phyloP scores from a whole-genome alignment of 2,888 invertebrate species.

The Trachelus stipa region DNA sequence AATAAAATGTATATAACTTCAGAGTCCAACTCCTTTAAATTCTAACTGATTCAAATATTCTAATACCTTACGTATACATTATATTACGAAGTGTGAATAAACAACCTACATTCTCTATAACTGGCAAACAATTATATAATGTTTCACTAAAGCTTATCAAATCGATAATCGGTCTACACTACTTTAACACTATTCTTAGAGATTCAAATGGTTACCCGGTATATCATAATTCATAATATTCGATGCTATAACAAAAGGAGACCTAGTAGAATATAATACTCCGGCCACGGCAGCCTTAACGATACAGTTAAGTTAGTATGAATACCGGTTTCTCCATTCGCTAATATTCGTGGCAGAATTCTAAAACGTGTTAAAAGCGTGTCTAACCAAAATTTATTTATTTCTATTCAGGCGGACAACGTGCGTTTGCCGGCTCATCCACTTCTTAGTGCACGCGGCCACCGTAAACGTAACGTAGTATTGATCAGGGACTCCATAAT shows the following conservation, averaged over 20 bases:
- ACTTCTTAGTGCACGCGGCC: neutral
- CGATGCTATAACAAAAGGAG: neutral
- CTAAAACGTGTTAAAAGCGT: neutral
- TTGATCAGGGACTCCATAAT: neutral
- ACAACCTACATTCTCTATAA: no score
- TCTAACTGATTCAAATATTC: neutral
- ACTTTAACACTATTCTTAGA: neutral
- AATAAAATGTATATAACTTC: neutral
- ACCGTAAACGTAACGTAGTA: neutral
- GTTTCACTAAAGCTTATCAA: neutral
- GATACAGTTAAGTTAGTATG: neutral
- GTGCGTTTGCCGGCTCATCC: neutral
- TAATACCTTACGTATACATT: neutral
- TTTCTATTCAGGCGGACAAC: neutral
- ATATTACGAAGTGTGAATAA: neutral
- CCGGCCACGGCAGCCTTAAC: neutral
- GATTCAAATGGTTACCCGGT: neutral
- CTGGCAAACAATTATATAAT: no score
- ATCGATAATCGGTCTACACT: neutral
- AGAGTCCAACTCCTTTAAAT: neutral
- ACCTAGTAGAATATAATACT: neutral
- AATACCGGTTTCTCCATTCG: neutral
- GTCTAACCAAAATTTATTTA: neutral
- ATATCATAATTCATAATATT: neutral
- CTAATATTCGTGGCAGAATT: neutral